phyloP scores from a whole-genome alignment of 2,797 vertebrate genomes.

The Percopsis omiscomaycus region DNA sequence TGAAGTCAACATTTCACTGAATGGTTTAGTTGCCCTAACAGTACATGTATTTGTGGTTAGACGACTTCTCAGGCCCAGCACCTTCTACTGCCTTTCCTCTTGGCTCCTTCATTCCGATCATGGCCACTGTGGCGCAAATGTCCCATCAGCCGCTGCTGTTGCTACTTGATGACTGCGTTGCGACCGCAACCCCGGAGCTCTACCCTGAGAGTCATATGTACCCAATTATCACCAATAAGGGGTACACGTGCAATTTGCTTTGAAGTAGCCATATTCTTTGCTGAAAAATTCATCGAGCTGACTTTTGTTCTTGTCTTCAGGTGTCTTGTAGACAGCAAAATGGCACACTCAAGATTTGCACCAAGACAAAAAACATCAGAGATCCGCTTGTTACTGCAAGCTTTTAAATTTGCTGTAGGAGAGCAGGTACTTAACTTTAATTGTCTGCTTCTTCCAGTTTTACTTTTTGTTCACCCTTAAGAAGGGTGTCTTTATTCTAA shows the following conservation, averaged over 20 bases:
- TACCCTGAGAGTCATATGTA: conserved; percentile 49
- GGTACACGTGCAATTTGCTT: conserved; percentile 59
- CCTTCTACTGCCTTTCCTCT: conserved; percentile 57
- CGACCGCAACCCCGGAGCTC: conserved; percentile 34
- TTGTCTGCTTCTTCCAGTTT: too few species aligned
- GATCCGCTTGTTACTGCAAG: conserved; percentile 68
- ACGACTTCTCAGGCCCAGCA: conserved; percentile 63
- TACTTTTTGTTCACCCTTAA: neutral
- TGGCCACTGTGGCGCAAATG: conserved; percentile 70
- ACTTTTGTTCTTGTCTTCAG: conserved; percentile 42
- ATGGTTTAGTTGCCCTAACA: neutral
- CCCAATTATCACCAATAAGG: conserved; percentile 75
- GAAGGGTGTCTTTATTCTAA: neutral
- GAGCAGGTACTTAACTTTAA: conserved; percentile 53
- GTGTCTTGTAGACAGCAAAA: conserved; percentile 76
- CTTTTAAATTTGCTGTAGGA: conserved; percentile 72
- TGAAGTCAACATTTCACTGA: too few species aligned
- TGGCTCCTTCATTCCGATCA: conserved; percentile 71
- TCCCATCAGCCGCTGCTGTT: conserved; percentile 74
- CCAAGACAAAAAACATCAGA: conserved; percentile 58
- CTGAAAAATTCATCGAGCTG: neutral
- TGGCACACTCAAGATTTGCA: conserved; percentile 65
- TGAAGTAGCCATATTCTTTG: neutral
- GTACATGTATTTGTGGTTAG: conserved; percentile 50
- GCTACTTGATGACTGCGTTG: conserved; percentile 79